Base-by-base conservation (phyloP, 2,113 vertebrate species). In the Alosa alosa region DNA sequence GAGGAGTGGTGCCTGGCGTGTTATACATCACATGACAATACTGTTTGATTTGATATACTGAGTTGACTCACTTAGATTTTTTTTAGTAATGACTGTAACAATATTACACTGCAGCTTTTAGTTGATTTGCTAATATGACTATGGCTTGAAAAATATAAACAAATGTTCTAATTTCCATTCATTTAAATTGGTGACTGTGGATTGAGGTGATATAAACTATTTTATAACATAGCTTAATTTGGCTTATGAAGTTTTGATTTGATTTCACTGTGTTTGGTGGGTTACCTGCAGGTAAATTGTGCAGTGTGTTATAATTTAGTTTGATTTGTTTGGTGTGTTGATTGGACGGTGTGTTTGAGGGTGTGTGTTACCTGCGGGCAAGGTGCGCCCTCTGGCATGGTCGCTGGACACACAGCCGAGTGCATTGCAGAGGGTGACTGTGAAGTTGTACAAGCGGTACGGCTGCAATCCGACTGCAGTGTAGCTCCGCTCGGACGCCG, bases 361-460 rank as follows among this genome's bases (percentile, higher is more conserved):
- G 57, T 64, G 13, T 78, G 72, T 78, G 72, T 95, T 95, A 99
- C 98, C 97, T 92, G 97, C 93, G 89, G 96, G 94, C 86, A 95
- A 93, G 0, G 97, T 99, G 84, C 89, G 94, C 84, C 96, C 97
- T 50, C 86, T 57, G 90, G 93, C 93, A 0, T 94, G 91, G 81
- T 92, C 88, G 85, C 97, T 98, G 89, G 92, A 95, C 39, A 96
- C 91, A 88, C 97, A 99, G 1, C 96, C 97, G 18, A 93, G 82
- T 84, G 91, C 95, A 89, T 97, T 97, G 94, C 97, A 99, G 88
- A 98, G 88, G 15, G 96, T 96, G 75, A 98, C 39, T 36, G 96
- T 96, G 22, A 99, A 98, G 90, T 90, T 93, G 89, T 98, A 98
- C 0, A 22, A 86, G 18, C 88, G 90, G 84, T 96, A 97, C 25